Percentiles rank a stretch among this genome's conserved stretches.
Conservation (phyloP, 2,797 vertebrate species). For the Leptoclinus maculatus region DNA sequence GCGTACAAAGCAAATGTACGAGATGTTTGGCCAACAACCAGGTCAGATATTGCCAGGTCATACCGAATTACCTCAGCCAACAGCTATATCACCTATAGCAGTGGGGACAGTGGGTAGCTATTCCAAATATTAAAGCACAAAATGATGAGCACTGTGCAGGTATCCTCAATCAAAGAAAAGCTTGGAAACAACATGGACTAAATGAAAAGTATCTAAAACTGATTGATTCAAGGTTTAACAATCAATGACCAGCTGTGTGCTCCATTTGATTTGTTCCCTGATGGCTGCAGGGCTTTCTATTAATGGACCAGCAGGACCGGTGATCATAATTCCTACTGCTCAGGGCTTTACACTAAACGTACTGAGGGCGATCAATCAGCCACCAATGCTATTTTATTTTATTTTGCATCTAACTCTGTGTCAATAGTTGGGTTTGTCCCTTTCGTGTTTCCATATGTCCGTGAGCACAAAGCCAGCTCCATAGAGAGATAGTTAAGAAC, state of each 20-base stretch:
- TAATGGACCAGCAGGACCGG: neutral
- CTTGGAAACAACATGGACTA: neutral
- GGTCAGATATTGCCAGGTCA: neutral
- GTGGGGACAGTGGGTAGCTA: too few species aligned
- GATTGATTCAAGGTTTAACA: neutral
- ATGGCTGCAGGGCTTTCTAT: neutral
- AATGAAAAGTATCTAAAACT: neutral
- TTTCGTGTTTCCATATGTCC: neutral
- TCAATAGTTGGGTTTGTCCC: neutral
- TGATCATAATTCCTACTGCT: neutral
- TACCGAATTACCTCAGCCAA: neutral
- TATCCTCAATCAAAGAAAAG: neutral
- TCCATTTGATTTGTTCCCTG: neutral
- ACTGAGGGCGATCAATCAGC: neutral
- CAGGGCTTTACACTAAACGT: neutral
- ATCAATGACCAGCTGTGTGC: neutral
- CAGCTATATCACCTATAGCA: too few species aligned
- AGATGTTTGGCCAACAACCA: neutral
- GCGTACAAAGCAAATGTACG: neutral
- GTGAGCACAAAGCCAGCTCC: neutral
- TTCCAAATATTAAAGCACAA: neutral
- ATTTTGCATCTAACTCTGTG: neutral
- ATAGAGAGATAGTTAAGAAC: neutral
- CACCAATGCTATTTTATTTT: neutral
- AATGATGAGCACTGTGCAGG: neutral